phyloP scores from a whole-genome alignment of 2,113 vertebrate species.

The Colistium nudipinnis region DNA sequence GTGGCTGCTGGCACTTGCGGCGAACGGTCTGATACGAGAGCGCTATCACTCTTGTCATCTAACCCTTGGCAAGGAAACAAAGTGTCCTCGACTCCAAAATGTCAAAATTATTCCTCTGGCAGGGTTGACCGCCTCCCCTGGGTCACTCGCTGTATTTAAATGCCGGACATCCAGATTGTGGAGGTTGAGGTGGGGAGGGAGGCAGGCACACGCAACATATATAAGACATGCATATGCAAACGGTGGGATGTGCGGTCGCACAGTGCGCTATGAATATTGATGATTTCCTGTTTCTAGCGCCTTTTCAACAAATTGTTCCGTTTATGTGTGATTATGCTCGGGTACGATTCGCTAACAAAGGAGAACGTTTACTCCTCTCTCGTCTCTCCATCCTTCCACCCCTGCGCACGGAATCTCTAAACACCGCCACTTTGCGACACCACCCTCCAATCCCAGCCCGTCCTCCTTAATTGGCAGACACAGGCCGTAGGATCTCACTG shows the following conservation, averaged over 20 bases:
- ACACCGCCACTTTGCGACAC: constrained; percentile 53
- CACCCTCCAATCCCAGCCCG: constrained; percentile 35
- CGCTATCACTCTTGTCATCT: not conserved
- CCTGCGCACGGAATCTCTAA: constrained; percentile 49
- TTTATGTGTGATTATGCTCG: constrained; percentile 31
- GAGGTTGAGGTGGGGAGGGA: not conserved
- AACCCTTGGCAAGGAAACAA: not conserved
- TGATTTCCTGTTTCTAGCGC: constrained; percentile 2
- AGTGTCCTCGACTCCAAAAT: not conserved
- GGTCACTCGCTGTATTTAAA: not conserved
- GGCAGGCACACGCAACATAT: not conserved
- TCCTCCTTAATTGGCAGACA: constrained; percentile 66
- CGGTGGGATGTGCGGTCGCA: not conserved
- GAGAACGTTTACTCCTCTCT: constrained; percentile 35
- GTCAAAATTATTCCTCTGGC: not conserved
- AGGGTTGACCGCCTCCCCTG: too few relatives aligned
- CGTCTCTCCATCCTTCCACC: constrained; percentile 42
- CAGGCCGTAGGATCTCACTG: constrained; percentile 44
- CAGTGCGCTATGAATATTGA: constrained; percentile 39
- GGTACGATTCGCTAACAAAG: constrained; percentile 38
- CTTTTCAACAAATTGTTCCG: constrained; percentile 1
- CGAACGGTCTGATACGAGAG: not conserved
- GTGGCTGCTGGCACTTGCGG: not conserved
- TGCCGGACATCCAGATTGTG: not conserved
- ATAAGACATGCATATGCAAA: not conserved